Evolutionary conservation across 2,797 vertebrate species (phyloP).

Genomic region (Cacajao melanocephalus): DNA sequence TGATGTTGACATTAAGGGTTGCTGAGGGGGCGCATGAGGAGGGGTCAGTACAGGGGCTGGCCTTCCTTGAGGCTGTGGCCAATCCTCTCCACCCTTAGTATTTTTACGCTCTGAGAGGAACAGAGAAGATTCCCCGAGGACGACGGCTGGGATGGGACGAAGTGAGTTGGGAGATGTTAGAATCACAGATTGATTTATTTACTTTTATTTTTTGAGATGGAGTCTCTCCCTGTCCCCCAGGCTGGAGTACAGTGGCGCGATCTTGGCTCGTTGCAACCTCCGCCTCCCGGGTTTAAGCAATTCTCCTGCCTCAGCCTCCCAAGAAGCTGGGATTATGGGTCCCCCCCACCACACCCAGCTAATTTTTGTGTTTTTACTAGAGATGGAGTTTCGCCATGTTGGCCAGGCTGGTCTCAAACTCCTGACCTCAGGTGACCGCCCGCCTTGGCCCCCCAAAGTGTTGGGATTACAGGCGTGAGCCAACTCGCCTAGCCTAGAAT

Average conservation of each 20-base stretch:
- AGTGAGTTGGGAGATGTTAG: not conserved
- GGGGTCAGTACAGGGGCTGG: rapidly evolving
- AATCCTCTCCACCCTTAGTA: rapidly evolving
- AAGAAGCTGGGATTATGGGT: not conserved
- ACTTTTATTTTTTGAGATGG: not conserved
- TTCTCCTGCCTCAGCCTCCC: not conserved
- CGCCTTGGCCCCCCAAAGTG: not conserved
- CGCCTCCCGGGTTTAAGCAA: no score
- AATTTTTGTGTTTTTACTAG: not conserved
- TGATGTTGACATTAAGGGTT: rapidly evolving
- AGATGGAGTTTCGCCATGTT: not conserved
- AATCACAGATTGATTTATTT: not conserved
- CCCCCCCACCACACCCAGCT: not conserved
- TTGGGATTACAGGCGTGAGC: not conserved
- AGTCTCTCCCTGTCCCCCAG: not conserved
- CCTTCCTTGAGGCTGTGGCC: not conserved
- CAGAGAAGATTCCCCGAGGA: not conserved
- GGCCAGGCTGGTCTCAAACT: not conserved
- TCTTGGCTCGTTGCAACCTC: not conserved
- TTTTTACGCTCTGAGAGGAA: not conserved
- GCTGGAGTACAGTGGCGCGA: not conserved
- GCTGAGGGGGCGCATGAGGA: not conserved
- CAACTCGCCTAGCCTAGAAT: not conserved
- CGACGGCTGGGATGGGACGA: not conserved
- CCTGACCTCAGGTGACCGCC: not conserved